These are phyloP conservation scores for Xiphophorus couchianus DNA, from an alignment of 2,113 vertebrate genomes.

Conservation along the genomic window DNA sequence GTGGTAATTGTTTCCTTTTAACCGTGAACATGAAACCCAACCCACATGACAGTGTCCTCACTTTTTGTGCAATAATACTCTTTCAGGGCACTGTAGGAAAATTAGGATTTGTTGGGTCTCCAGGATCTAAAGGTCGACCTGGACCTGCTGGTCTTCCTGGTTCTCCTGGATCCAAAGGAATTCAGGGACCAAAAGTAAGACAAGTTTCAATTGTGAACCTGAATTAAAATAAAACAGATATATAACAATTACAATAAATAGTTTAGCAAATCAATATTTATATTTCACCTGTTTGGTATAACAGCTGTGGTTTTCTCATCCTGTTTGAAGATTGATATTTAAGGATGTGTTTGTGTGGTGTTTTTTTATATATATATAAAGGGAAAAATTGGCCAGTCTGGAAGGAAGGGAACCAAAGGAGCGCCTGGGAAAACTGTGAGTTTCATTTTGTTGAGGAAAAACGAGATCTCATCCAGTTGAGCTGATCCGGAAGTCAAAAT, in stretches of 20 bases:
- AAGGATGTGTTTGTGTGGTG: neutral
- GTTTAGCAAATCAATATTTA: neutral
- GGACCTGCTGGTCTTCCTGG: slow-evolving; percentile 71
- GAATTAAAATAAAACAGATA: neutral
- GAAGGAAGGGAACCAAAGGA: slow-evolving; percentile 72
- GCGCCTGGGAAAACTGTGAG: slow-evolving; percentile 70
- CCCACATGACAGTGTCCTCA: neutral
- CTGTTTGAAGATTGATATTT: neutral
- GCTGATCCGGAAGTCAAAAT: neutral
- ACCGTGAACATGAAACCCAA: neutral
- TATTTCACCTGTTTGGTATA: neutral
- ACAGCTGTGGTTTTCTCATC: too few species aligned
- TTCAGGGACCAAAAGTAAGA: slow-evolving; percentile 70
- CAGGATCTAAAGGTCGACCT: slow-evolving; percentile 67
- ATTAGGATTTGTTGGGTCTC: slow-evolving; percentile 58
- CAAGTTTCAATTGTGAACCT: neutral
- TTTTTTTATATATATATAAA: slow-evolving; percentile 38
- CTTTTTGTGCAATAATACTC: neutral
- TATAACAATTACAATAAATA: neutral
- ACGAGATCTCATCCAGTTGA: neutral
- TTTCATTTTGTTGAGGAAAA: neutral
- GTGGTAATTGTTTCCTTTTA: slow-evolving; percentile 43
- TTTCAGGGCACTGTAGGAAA: slow-evolving; percentile 66
- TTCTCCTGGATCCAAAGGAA: slow-evolving; percentile 64
- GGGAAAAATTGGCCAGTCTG: slow-evolving; percentile 58